These are phyloP conservation scores for Onthophagus sagittarius DNA, from an alignment of 2,888 invertebrate genomes.

Conservation along the genomic window DNA sequence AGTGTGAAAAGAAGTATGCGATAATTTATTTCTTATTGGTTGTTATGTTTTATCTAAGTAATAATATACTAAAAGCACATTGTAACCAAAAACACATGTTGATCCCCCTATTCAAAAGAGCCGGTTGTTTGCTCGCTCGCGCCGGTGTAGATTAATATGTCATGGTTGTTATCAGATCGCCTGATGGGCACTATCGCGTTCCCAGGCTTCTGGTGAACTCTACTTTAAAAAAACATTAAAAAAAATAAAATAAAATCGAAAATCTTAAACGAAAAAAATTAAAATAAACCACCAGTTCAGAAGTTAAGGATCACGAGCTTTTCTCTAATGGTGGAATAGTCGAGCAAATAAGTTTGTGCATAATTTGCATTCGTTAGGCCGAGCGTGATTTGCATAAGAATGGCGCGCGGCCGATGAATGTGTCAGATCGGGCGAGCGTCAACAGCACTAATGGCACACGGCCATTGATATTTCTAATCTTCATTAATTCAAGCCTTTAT, in stretches of 20 bases:
- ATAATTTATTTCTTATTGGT: neutral
- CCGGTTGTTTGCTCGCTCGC: constrained; percentile 3
- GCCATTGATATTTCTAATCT: neutral
- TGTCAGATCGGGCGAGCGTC: neutral
- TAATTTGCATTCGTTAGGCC: constrained; percentile 1
- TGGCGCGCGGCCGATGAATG: neutral
- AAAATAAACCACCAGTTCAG: neutral
- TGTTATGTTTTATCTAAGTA: neutral
- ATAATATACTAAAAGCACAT: neutral
- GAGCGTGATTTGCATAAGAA: neutral
- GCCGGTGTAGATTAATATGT: constrained; percentile 8
- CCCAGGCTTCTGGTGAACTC: constrained; percentile 2
- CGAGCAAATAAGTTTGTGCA: neutral
- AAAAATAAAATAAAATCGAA: neutral
- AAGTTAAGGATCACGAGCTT: neutral
- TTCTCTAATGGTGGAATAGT: neutral
- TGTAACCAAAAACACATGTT: neutral
- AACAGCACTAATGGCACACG: neutral
- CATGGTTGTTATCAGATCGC: constrained; percentile 10
- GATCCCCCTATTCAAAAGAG: too few species aligned
- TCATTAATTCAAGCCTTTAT: neutral
- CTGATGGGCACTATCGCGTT: constrained; percentile 1
- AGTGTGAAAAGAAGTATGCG: neutral
- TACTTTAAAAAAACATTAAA: neutral
- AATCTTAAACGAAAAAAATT: neutral